Evolutionary conservation across 2,888 invertebrate genomes (phyloP), one percentile per base, ranked within the genome.

Genomic region (Allygus modestus): DNA sequence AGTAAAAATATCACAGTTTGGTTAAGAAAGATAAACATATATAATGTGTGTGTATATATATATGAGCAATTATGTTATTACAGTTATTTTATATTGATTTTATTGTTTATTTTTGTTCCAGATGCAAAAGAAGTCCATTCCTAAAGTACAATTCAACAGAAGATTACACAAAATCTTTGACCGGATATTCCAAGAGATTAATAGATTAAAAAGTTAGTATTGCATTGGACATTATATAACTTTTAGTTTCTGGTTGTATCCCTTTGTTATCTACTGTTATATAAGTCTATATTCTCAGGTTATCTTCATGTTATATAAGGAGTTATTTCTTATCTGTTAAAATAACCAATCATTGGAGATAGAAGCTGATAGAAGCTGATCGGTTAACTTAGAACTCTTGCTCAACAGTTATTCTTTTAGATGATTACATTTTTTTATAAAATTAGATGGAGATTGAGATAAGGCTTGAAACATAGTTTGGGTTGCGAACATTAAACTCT

Each of bases 121-220:
- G 51, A 77, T 51, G 65, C 81, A 84, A 65, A 81, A 82, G 58
- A 82, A 85, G 77, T 26, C 51, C 46, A 61, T 51, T 37, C 41
- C 77, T 20, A 82, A 58, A 81, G 43, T 85, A 28, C 54, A 85
- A 82, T 43, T 65, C 26, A 86, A 85, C 84, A 84, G 86, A 69
- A 87, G 86, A 83, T 85, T 87, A 51, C 86, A 85, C 43, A 46
- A 89, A 41, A 89, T 90, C 46, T 87, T 91, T 82, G 90, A 91
- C 87, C 89, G 90, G 85, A 88, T 91, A 73, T 91, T 90, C 83
- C 90, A 90, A 85, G 91, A 91, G 85, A 89, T 91, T 77, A 91
- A 91, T 84, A 91, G 90, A 87, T 87, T 90, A 23, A 90, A 90
- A 89, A 89, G 91, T 91, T 88, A 90, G 90, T 88, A 61, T 54